These are phyloP conservation scores for Okapia johnstoni DNA, from an alignment of 2,113 vertebrate genomes.

Conservation along the genomic window DNA sequence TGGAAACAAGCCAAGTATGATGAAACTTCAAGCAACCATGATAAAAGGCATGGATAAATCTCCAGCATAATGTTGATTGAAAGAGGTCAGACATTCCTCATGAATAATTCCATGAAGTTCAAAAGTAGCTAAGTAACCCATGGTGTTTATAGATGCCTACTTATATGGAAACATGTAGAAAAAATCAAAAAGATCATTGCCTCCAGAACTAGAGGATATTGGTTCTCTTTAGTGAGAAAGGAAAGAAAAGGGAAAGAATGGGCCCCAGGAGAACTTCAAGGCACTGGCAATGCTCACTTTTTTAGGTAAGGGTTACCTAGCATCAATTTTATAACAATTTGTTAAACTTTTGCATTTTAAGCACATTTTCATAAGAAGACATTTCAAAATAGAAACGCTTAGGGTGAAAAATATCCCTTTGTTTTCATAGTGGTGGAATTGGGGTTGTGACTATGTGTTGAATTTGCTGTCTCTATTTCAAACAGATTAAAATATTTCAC, in stretches of 20 bases:
- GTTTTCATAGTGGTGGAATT: background rate
- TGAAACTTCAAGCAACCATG: background rate
- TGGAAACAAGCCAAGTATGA: background rate
- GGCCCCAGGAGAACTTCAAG: background rate
- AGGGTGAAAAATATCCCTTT: background rate
- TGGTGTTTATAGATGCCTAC: background rate
- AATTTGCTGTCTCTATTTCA: background rate
- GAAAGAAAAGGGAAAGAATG: background rate
- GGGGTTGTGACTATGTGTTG: background rate
- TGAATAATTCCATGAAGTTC: background rate
- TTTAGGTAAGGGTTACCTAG: background rate
- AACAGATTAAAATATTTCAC: background rate
- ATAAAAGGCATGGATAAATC: background rate
- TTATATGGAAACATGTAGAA: background rate
- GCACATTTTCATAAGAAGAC: background rate
- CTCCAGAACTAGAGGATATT: background rate
- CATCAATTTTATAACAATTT: background rate
- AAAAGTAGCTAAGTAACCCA: background rate
- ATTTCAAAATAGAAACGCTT: background rate
- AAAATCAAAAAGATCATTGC: background rate
- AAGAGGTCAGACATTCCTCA: background rate
- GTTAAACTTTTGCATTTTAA: background rate
- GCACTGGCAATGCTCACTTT: background rate
- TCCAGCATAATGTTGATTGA: background rate
- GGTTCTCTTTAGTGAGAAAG: background rate